Evolutionary conservation across 2,113 vertebrate species (phyloP), one percentile per base, ranked within the genome.

Genomic region (Melanerpes aurifrons): DNA sequence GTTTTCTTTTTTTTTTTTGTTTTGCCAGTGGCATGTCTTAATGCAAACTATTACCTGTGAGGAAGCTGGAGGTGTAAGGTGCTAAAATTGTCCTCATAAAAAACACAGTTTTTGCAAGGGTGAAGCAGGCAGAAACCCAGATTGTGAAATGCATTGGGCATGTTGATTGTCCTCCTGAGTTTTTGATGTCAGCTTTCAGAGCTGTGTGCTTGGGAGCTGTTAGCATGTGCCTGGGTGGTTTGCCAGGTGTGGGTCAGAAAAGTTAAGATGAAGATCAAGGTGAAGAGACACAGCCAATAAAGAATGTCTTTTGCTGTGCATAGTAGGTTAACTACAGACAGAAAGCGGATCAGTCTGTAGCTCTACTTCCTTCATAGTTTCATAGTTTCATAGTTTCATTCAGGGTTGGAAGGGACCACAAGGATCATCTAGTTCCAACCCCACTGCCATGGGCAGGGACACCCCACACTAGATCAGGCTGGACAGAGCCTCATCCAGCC

Each of bases 131-230:
- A 59, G 48, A 89, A 37, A 64, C 25, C 4, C 19, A 2, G 4
- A 17, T 79, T 84, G 43, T 92, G n/a, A 40, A 69, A 29, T 43
- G 16, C n/a, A 45, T 16, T 77, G 47, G 43, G 43, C 17, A 6
- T 82, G 84, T 11, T 73, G 47, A 85, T 89, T 89, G 68, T 28
- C 24, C 81, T 94, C 61, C 61, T 22, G 32, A 53, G 16, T 24
- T 82, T 58, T 45, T 29, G 22, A 59, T 92, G 40, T 89, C 85
- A 50, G 40, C 37, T 92, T 95, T 87, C 78, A 76, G 70, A 89
- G 56, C 47, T 89, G 22, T 78, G 93, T 84, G 45, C 62, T 78
- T 6, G 1, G 64, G 58, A 31, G 84, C 45, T 74, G 21, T 87
- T 87, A 75, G 26, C 43, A 62, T 7, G 3, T 63, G 9, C 47